Conservation (phyloP, 1,140 invertebrate genomes). For the Mactra quadrangularis region DNA sequence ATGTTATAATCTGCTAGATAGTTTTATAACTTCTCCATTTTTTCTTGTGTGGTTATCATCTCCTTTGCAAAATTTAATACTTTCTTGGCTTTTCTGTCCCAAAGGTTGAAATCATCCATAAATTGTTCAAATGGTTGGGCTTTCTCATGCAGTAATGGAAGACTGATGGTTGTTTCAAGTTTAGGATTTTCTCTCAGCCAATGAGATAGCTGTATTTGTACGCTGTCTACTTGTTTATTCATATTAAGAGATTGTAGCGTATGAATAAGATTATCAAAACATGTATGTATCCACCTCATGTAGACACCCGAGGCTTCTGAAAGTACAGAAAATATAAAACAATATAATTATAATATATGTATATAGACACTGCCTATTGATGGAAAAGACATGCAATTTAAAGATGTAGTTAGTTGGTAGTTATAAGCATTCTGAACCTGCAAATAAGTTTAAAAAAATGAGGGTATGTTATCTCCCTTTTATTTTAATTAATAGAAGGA, state of each 20-base stretch:
- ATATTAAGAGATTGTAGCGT: conserved; percentile 70
- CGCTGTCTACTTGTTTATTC: conserved; percentile 75
- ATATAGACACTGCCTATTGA: too few species aligned
- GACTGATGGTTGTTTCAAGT: conserved; percentile 90
- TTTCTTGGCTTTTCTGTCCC: conserved; percentile 70
- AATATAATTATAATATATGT: too few species aligned
- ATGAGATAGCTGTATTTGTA: conserved; percentile 88
- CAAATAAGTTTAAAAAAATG: too few species aligned
- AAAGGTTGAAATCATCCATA: conserved; percentile 76
- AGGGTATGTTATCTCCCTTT: too few species aligned
- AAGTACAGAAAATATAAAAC: conserved; percentile 1
- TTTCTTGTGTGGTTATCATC: neutral
- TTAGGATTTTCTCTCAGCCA: conserved; percentile 90
- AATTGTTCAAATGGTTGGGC: conserved; percentile 73
- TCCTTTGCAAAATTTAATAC: conserved; percentile 56
- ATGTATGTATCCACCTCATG: conserved; percentile 78
- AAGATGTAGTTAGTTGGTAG: too few species aligned
- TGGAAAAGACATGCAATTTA: too few species aligned
- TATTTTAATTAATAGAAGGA: too few species aligned
- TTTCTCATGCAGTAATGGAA: conserved; percentile 65
- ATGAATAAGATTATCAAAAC: conserved; percentile 74
- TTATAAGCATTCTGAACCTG: too few species aligned
- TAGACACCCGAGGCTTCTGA: conserved; percentile 77
- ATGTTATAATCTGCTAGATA: too few species aligned
- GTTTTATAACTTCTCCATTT: neutral